These are phyloP conservation scores for Hylia prasina DNA, from an alignment of 2,113 vertebrate species.

Conservation along the genomic window DNA sequence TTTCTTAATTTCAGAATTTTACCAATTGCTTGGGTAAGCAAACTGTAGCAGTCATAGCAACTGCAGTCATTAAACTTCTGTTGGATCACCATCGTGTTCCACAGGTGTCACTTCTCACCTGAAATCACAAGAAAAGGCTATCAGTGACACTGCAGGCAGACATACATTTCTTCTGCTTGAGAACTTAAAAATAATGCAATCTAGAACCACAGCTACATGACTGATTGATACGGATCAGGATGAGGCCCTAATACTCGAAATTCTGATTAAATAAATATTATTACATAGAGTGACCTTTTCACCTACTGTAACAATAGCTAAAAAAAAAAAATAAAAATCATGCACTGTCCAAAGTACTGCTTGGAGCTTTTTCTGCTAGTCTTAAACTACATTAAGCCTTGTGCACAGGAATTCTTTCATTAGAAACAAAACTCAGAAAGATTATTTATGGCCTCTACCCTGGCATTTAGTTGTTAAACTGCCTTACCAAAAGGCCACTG, in stretches of 20 bases:
- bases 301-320: not conserved
- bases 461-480: not conserved
- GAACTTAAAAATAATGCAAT: not conserved
- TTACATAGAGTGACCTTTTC: not conserved
- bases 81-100: not conserved
- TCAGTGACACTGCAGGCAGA: not conserved
- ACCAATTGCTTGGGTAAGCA: not conserved
- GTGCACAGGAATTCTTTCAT: not conserved
- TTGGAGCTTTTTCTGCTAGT: not conserved
- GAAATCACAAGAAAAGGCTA: constrained; percentile 19
- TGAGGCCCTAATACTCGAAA: not conserved
- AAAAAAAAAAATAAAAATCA: not conserved
- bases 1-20: not conserved
- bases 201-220: not conserved
- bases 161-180: not conserved
- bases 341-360: not conserved
- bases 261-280: not conserved
- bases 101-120: not conserved
- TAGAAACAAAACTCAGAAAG: not conserved
- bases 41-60: not conserved
- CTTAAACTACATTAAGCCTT: not conserved
- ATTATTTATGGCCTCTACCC: not conserved
- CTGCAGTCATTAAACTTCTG: not conserved
- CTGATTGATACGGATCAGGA: not conserved
- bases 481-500: not conserved